Evolutionary conservation across 2,888 invertebrate genomes (phyloP).

Genomic region (Pterostichus madidus): DNA sequence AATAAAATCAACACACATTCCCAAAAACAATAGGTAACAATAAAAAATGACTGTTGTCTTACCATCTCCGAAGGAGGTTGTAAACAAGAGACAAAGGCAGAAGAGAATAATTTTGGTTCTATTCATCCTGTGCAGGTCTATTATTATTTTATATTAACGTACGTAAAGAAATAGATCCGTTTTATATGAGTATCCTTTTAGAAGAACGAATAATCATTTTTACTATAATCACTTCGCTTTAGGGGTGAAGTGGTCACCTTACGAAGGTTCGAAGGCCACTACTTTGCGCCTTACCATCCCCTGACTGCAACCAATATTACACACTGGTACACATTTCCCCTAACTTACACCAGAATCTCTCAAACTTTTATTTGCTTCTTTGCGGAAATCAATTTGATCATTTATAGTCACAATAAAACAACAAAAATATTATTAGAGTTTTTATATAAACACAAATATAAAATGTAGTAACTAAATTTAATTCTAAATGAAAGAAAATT

Average conservation of each 20-base stretch:
- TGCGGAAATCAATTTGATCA: too few relatives aligned
- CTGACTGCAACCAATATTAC: constrained; percentile 69
- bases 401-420: too few relatives aligned
- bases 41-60: constrained; percentile 13
- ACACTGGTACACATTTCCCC: constrained; percentile 64
- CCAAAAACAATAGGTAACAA: constrained; percentile 14
- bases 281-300: constrained; percentile 70
- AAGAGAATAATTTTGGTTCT: constrained; percentile 37
- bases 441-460: too few relatives aligned
- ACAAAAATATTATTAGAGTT: too few relatives aligned
- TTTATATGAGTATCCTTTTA: constrained; percentile 39
- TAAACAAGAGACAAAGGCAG: constrained; percentile 61
- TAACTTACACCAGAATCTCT: constrained; percentile 62
- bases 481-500: too few relatives aligned
- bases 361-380: constrained; percentile 1
- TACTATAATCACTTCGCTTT: constrained; percentile 48
- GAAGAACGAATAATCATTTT: constrained; percentile 65
- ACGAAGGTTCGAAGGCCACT: constrained; percentile 68
- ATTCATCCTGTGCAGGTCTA: constrained; percentile 41
- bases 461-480: too few relatives aligned
- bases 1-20: constrained; percentile 21
- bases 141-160: neutral
- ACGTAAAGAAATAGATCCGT: constrained; percentile 47
- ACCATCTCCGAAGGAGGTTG: constrained; percentile 60
- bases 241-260: constrained; percentile 57